A percentile compares a stretch with the other conserved stretches of the same genome.
Evolutionary conservation across 30 jellyfish, hydroid and myxozoan species (phyloP).

Genomic region (Rhopilema esculentum): DNA sequence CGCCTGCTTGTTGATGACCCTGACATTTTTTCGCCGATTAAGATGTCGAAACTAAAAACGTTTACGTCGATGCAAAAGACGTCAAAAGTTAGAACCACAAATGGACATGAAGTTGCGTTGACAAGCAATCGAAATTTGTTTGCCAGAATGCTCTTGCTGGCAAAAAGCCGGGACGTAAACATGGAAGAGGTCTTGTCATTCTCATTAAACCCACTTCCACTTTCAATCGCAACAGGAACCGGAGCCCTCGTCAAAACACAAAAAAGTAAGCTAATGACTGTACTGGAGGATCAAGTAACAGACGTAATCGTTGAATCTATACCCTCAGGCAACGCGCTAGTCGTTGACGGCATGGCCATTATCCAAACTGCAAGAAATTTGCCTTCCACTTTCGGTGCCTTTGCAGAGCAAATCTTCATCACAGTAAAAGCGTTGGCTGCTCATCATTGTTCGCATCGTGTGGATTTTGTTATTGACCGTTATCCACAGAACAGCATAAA

Average conservation of each 20-base stretch:
- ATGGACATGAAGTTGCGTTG: constrained; percentile 1
- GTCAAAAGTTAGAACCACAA: neutral
- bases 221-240: constrained; percentile 11
- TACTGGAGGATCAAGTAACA: constrained; percentile 1
- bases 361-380: neutral
- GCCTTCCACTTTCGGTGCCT: constrained; percentile 7
- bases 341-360: constrained; percentile 11
- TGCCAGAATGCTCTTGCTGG: constrained; percentile 30
- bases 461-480: constrained; percentile 45
- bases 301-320: neutral
- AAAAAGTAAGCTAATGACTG: constrained; percentile 9
- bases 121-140: constrained; percentile 3
- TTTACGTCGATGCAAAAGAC: neutral
- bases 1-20: constrained; percentile 12
- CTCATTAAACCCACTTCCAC: neutral
- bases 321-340: constrained; percentile 2
- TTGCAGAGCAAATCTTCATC: neutral
- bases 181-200: constrained; percentile 27
- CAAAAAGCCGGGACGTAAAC: constrained; percentile 27
- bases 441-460: constrained; percentile 12
- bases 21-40: constrained; percentile 35
- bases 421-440: constrained; percentile 22
- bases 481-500: constrained; percentile 49
- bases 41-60: constrained; percentile 9
- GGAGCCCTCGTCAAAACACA: constrained; percentile 23